phyloP scores from a whole-genome alignment of 2,113 vertebrate genomes.

The Lathamus discolor region DNA sequence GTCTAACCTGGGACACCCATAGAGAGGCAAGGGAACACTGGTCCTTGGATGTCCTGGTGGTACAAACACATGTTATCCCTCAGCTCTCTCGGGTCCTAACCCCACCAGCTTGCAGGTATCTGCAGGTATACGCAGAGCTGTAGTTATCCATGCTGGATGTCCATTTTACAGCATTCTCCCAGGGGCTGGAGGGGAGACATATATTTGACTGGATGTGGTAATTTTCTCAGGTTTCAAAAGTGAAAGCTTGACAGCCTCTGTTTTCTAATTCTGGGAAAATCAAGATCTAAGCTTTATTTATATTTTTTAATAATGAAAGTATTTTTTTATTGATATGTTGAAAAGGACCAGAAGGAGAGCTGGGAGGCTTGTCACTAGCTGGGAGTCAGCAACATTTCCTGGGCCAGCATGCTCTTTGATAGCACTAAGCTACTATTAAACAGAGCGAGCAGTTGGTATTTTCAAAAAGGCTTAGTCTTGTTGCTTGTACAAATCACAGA shows the following conservation, averaged over 20 bases:
- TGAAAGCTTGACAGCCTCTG: background rate
- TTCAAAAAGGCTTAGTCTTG: background rate
- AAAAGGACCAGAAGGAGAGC: background rate
- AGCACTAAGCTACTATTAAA: background rate
- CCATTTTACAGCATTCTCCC: background rate
- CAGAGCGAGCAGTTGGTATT: background rate
- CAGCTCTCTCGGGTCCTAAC: background rate
- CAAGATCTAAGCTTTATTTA: background rate
- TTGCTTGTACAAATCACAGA: background rate
- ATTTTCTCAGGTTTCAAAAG: background rate
- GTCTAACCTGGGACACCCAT: background rate
- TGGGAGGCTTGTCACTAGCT: background rate
- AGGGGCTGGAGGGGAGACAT: background rate
- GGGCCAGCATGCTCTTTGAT: background rate
- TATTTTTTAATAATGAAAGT: background rate
- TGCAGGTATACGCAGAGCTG: background rate
- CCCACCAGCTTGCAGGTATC: background rate
- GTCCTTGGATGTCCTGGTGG: background rate
- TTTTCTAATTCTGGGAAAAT: background rate
- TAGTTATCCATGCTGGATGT: background rate
- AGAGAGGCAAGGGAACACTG: background rate
- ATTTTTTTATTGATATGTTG: background rate
- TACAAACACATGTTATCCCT: background rate
- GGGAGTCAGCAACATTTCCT: background rate
- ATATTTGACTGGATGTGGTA: background rate